These are phyloP conservation scores for Cyprinus carpio DNA, from an alignment of 2,113 vertebrate species.

Conservation along the genomic window DNA sequence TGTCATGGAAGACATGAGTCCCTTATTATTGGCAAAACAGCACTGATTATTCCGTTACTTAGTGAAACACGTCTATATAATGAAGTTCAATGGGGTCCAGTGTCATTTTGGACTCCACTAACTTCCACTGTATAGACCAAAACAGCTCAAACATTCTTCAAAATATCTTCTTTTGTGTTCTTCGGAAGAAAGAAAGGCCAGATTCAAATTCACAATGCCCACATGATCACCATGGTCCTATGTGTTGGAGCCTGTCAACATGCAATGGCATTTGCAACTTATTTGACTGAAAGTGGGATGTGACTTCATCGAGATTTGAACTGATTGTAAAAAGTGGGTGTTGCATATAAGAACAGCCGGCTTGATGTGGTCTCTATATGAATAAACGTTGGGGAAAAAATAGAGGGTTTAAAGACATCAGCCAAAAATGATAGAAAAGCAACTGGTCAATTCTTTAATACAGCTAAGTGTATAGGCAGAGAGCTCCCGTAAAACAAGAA, in stretches of 20 bases:
- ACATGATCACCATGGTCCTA: neutral
- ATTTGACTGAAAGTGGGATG: neutral
- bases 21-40: neutral
- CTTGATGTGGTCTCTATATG: neutral
- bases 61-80: neutral
- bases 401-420: neutral
- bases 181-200: neutral
- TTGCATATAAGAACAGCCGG: neutral
- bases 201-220: neutral
- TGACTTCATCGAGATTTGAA: neutral
- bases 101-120: neutral
- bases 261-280: neutral
- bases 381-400: neutral
- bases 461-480: neutral
- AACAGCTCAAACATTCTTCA: neutral
- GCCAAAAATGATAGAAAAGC: neutral
- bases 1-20: neutral
- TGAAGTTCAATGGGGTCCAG: neutral
- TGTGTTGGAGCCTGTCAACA: neutral
- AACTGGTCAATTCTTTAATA: neutral
- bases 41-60: neutral
- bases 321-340: neutral
- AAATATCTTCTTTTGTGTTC: neutral
- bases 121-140: neutral
- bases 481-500: neutral